Conservation (phyloP, 1,140 invertebrate species). For the Thalassaphorura encarpata region DNA sequence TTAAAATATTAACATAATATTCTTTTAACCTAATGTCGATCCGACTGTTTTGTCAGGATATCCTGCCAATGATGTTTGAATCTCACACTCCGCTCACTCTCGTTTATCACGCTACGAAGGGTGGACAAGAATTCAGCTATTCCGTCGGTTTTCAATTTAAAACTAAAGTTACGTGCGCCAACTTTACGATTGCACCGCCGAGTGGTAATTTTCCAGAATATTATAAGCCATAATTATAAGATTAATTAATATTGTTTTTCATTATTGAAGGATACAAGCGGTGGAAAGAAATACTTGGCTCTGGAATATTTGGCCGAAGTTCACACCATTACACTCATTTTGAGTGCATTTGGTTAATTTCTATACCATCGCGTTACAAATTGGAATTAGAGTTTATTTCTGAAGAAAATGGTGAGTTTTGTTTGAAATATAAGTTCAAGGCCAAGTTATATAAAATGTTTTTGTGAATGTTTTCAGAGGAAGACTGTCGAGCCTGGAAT, state of each 20-base stretch:
- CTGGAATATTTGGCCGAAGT: constrained; percentile 18
- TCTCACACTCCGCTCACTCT: constrained; percentile 25
- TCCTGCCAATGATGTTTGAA: constrained; percentile 29
- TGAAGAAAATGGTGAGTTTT: constrained; percentile 30
- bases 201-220: constrained; percentile 15
- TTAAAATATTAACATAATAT: too few species aligned
- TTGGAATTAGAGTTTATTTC: constrained; percentile 29
- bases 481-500: constrained; percentile 32
- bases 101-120: constrained; percentile 29
- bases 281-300: constrained; percentile 29
- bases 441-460: neutral
- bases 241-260: constrained; percentile 4
- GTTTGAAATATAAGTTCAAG: too few species aligned
- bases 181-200: constrained; percentile 27
- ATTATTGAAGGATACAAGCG: constrained; percentile 21
- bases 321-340: constrained; percentile 24
- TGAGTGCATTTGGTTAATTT: constrained; percentile 27
- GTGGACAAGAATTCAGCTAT: constrained; percentile 29
- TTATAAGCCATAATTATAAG: neutral
- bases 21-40: too few species aligned
- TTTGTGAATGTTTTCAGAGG: constrained; percentile 18
- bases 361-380: constrained; percentile 27
- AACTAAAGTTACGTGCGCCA: constrained; percentile 24
- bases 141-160: constrained; percentile 27
- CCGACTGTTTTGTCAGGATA: constrained; percentile 48